Conservation (phyloP, 92 coral and sea anemone genomes). For the Parazoanthus darwini region DNA sequence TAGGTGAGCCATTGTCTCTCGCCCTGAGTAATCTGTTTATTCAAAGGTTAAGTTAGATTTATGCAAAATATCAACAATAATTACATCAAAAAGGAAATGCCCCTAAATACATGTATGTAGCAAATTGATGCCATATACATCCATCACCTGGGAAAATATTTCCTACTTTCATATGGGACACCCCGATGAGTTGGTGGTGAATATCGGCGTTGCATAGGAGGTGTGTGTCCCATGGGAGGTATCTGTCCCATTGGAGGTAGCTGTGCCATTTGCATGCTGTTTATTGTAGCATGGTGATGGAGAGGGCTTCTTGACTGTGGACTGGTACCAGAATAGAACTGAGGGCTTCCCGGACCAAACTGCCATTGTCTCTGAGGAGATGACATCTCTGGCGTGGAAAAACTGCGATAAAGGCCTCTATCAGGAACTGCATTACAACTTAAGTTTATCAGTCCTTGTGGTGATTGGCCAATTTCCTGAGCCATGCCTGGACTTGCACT, state of each 20-base stretch:
- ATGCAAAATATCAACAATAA: too few relatives aligned
- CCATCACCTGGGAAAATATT: not conserved
- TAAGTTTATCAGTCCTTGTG: not conserved
- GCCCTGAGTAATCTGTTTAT: too few relatives aligned
- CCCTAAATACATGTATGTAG: too few relatives aligned
- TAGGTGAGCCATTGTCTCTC: too few relatives aligned
- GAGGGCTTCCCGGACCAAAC: slow-evolving; percentile 6
- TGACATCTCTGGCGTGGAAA: slow-evolving; percentile 7
- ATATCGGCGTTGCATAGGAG: slow-evolving; percentile 2
- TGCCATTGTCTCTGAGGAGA: slow-evolving; percentile 28
- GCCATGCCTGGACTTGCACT: slow-evolving; percentile 27
- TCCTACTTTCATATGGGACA: not conserved
- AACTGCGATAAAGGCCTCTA: not conserved
- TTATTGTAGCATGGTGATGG: slow-evolving; percentile 9
- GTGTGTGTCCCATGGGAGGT: not conserved
- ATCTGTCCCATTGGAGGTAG: not conserved
- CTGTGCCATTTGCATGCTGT: slow-evolving; percentile 17
- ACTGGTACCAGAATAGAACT: not conserved
- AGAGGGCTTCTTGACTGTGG: slow-evolving; percentile 31
- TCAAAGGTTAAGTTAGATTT: too few relatives aligned
- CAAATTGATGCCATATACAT: not conserved
- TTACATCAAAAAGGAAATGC: too few relatives aligned
- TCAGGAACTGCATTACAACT: not conserved
- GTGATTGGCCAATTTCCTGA: slow-evolving; percentile 4
- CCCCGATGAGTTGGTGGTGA: not conserved